These are phyloP conservation scores for Azorinus chamasolen DNA, from an alignment of 2,888 invertebrate genomes.

Conservation along the genomic window DNA sequence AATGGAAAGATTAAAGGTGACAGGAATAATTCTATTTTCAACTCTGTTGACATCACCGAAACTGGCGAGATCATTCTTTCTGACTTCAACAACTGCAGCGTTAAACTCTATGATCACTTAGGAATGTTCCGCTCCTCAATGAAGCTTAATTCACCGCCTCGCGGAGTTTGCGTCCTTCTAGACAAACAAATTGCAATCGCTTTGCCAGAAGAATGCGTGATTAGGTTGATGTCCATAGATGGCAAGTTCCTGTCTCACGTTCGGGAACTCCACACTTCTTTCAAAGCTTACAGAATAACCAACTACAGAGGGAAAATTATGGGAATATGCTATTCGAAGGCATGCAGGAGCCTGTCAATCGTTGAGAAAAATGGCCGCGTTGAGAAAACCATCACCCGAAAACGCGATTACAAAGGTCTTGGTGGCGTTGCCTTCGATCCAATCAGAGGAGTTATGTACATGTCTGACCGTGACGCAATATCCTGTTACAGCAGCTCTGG, in stretches of 20 bases:
- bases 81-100: conserved; percentile 61
- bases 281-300: conserved; percentile 59
- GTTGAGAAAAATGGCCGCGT: conserved; percentile 60
- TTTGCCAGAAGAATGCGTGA: conserved; percentile 60
- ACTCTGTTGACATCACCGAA: conserved; percentile 60
- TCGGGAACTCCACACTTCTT: conserved; percentile 52
- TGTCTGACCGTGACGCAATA: conserved; percentile 61
- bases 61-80: conserved; percentile 59
- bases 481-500: conserved; percentile 54
- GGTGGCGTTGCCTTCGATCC: conserved; percentile 64
- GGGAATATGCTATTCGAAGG: conserved; percentile 62
- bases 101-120: conserved; percentile 59
- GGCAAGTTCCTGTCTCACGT: conserved; percentile 56
- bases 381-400: conserved; percentile 56
- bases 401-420: conserved; percentile 63
- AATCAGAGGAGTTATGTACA: conserved; percentile 59
- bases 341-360: conserved; percentile 54
- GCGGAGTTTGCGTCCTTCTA: conserved; percentile 57
- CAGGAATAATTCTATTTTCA: conserved; percentile 59
- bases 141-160: conserved; percentile 57
- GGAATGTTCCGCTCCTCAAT: conserved; percentile 58
- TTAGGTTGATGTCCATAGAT: conserved; percentile 58
- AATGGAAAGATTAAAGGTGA: conserved; percentile 63
- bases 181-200: conserved; percentile 56
- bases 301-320: conserved; percentile 50